Conservation (phyloP, 2,888 invertebrate species). For the Shargacucullia verbasci region DNA sequence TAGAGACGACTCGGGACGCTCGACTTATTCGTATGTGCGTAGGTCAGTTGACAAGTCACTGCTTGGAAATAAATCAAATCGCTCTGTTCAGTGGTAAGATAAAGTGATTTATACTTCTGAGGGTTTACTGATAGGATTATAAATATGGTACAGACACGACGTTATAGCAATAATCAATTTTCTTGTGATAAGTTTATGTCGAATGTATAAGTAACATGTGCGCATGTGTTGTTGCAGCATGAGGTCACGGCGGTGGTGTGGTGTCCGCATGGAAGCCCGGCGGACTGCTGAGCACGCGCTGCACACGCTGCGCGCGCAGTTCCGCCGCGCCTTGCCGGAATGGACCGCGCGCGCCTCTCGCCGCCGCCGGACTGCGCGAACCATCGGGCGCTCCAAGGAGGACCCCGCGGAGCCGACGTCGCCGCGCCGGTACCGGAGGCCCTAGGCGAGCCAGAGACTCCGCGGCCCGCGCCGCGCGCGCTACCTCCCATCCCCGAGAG, state of each 20-base stretch:
- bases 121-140: too few relatives aligned
- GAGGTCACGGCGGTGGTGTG: conserved; percentile 86
- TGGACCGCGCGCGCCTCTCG: conserved; percentile 83
- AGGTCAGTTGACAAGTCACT: conserved; percentile 51
- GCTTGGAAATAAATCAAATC: conserved; percentile 39
- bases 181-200: neutral
- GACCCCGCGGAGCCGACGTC: conserved; percentile 80
- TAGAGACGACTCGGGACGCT: conserved; percentile 36
- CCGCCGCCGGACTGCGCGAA: conserved; percentile 79
- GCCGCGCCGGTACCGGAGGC: conserved; percentile 70
- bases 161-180: neutral
- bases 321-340: conserved; percentile 80
- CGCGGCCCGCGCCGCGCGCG: conserved; percentile 77
- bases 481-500: conserved; percentile 81
- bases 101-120: too few relatives aligned
- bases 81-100: conserved; percentile 15
- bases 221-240: conserved; percentile 77
- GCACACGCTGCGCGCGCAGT: conserved; percentile 80
- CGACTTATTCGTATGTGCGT: conserved; percentile 49
- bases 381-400: conserved; percentile 83
- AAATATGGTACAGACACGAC: too few relatives aligned
- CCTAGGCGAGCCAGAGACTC: conserved; percentile 77
- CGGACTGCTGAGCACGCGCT: conserved; percentile 81
- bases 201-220: conserved; percentile 25
- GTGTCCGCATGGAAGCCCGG: conserved; percentile 87